These are phyloP conservation scores for Orthosia gothica DNA, from an alignment of 2,888 invertebrate species.

Conservation along the genomic window DNA sequence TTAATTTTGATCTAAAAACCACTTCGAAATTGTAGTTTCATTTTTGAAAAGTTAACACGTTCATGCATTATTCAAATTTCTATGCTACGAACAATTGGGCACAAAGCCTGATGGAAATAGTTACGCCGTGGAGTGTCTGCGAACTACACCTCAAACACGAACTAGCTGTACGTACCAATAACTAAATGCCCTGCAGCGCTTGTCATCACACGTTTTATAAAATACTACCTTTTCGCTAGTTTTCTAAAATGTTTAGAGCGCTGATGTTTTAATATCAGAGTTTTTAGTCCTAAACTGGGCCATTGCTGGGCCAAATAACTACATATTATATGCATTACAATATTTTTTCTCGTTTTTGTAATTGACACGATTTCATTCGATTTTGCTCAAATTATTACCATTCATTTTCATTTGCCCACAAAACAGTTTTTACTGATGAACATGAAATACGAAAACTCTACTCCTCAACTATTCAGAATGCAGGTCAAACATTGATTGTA, in stretches of 20 bases:
- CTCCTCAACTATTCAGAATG: slow-evolving; percentile 4
- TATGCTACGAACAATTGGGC: slow-evolving; percentile 60
- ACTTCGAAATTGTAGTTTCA: slow-evolving; percentile 3
- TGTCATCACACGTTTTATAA: slow-evolving; percentile 28
- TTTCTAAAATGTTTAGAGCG: slow-evolving; percentile 9
- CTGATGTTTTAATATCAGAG: not conserved
- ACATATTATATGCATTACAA: not conserved
- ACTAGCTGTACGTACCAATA: slow-evolving; percentile 30
- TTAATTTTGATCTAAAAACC: too few species aligned
- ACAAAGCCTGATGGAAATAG: slow-evolving; percentile 80
- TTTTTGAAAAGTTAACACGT: slow-evolving; percentile 43
- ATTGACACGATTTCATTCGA: not conserved
- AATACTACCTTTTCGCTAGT: not conserved
- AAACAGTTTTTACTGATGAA: not conserved
- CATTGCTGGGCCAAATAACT: not conserved
- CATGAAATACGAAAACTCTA: not conserved
- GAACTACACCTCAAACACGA: slow-evolving; percentile 22
- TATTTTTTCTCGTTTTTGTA: not conserved
- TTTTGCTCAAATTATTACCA: not conserved
- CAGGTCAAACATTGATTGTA: slow-evolving; percentile 6
- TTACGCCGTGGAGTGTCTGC: slow-evolving; percentile 63
- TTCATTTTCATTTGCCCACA: not conserved
- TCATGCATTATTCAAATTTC: slow-evolving; percentile 55
- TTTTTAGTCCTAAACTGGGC: not conserved
- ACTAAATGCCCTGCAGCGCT: slow-evolving; percentile 30